Conservation (phyloP, 2,113 vertebrate species). For the Scopus umbretta region DNA sequence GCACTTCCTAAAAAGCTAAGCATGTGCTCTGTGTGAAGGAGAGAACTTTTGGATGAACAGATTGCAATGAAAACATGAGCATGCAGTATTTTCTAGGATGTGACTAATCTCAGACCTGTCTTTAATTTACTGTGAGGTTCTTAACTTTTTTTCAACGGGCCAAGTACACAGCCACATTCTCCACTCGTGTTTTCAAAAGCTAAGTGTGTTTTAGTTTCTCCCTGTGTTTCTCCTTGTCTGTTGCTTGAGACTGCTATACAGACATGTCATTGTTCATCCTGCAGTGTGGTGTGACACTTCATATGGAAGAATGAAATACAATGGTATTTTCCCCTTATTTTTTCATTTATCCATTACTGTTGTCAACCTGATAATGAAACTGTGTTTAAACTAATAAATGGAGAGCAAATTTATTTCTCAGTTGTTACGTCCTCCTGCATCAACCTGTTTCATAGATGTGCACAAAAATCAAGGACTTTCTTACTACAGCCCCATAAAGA, state of each 20-base stretch:
- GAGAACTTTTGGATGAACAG: conserved; percentile 49
- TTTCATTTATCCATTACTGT: background rate
- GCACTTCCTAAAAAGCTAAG: conserved; percentile 25
- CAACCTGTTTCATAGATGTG: background rate
- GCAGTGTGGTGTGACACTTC: background rate
- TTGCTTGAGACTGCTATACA: background rate
- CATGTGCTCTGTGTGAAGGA: background rate
- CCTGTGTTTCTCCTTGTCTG: background rate
- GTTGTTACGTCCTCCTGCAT: background rate
- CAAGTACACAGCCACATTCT: background rate
- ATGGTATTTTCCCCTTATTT: background rate
- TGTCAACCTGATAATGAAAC: background rate
- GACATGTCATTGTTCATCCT: background rate
- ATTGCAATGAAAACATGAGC: conserved; percentile 25
- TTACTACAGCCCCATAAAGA: background rate
- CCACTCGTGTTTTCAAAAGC: background rate
- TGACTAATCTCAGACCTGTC: conserved; percentile 51
- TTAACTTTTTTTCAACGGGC: background rate
- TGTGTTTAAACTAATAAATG: background rate
- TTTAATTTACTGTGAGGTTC: background rate
- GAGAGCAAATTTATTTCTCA: background rate
- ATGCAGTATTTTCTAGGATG: conserved; percentile 3
- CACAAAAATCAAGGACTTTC: background rate
- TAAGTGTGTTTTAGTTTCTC: background rate
- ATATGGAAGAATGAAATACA: background rate